Evolutionary conservation across 2,888 invertebrate species (phyloP).

Genomic region (Flexamia atlantica): DNA sequence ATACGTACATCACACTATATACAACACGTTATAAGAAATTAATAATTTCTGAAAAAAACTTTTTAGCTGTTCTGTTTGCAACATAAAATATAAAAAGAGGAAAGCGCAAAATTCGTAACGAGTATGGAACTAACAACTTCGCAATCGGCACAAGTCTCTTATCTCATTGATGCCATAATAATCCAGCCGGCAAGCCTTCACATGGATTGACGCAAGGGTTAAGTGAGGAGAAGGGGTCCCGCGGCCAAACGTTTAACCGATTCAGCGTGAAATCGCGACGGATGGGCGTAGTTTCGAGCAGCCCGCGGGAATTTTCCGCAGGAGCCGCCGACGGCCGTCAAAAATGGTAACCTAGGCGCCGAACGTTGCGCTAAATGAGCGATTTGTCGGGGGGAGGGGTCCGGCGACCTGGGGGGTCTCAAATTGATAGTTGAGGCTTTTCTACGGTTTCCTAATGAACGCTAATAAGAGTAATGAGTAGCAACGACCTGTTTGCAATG

Average conservation of each 20-base stretch:
- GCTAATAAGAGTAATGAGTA: slow-evolving; percentile 44
- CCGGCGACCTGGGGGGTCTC: slow-evolving; percentile 31
- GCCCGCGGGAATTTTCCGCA: background rate
- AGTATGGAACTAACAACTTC: background rate
- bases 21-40: no score
- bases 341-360: slow-evolving; percentile 5
- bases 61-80: no score
- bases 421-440: slow-evolving; percentile 49
- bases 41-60: no score
- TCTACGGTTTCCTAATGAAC: slow-evolving; percentile 45
- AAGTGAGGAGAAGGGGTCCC: slow-evolving; percentile 12
- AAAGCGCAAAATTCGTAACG: no score
- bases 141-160: background rate
- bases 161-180: background rate
- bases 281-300: background rate
- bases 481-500: slow-evolving; percentile 47
- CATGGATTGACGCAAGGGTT: slow-evolving; percentile 7
- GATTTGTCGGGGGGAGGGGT: slow-evolving; percentile 21
- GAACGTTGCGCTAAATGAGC: slow-evolving; percentile 39
- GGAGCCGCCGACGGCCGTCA: background rate
- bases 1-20: no score
- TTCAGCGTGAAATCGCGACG: slow-evolving; percentile 30
- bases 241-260: background rate
- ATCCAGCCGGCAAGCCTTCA: background rate
- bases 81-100: no score